These are phyloP conservation scores for Cyrtodaria siliqua DNA, from an alignment of 2,888 invertebrate species.

Conservation along the genomic window DNA sequence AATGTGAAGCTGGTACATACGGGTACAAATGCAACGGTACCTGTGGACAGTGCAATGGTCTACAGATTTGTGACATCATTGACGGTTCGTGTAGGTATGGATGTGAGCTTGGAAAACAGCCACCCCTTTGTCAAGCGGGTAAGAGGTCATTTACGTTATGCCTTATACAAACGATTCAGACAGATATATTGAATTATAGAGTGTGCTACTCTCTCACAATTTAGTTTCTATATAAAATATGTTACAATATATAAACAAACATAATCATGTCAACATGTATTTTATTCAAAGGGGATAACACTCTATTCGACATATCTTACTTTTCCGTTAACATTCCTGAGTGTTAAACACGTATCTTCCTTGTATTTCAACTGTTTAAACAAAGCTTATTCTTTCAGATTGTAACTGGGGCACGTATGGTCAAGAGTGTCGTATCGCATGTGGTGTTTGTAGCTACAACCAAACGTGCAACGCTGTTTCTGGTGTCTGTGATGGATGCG, in stretches of 20 bases:
- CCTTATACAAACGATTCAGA: too few species aligned
- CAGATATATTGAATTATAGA: too few species aligned
- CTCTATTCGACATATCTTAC: too few species aligned
- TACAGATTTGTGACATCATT: constrained; percentile 39
- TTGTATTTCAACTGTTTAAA: too few species aligned
- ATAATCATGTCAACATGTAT: too few species aligned
- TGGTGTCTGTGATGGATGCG: constrained; percentile 57
- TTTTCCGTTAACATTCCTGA: too few species aligned
- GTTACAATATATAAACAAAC: too few species aligned
- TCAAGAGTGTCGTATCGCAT: constrained; percentile 25
- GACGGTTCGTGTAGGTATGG: constrained; percentile 50
- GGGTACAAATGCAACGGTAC: constrained; percentile 55
- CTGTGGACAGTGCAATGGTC: constrained; percentile 42
- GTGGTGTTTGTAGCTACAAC: constrained; percentile 54
- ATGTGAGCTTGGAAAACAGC: constrained; percentile 45
- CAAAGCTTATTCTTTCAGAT: too few species aligned
- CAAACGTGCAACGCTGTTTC: constrained; percentile 42
- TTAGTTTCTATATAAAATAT: too few species aligned
- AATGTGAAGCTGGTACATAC: constrained; percentile 38
- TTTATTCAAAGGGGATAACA: too few species aligned
- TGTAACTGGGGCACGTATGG: constrained; percentile 44
- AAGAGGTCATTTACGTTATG: neutral
- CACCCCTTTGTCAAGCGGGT: constrained; percentile 52
- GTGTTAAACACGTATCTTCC: too few species aligned
- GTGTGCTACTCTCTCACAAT: too few species aligned